These are phyloP conservation scores for Hesperophylax magnus DNA, from an alignment of 1,140 invertebrate genomes.

Conservation along the genomic window DNA sequence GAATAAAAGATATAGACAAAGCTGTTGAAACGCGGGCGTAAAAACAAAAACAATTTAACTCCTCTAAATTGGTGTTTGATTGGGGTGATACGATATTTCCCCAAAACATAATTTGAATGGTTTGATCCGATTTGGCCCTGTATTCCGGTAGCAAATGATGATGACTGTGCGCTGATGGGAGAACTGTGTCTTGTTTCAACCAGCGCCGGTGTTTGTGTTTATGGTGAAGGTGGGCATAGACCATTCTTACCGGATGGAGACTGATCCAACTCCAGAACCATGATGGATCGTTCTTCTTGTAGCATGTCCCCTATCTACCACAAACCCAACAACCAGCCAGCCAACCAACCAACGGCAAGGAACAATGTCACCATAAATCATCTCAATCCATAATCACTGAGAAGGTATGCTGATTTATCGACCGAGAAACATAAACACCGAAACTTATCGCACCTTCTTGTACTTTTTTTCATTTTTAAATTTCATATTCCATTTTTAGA, in stretches of 20 bases:
- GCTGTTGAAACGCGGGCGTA: no score
- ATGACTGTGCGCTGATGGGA: slow-evolving; percentile 33
- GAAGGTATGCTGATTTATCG: slow-evolving; percentile 5
- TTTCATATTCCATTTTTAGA: no score
- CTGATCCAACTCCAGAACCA: background rate
- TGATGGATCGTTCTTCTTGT: slow-evolving; percentile 40
- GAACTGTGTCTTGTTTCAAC: slow-evolving; percentile 49
- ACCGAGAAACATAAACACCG: background rate
- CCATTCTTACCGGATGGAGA: background rate
- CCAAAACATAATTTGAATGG: no score
- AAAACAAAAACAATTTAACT: no score
- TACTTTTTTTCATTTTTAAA: no score
- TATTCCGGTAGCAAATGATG: slow-evolving; percentile 7
- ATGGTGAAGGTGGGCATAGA: slow-evolving; percentile 8
- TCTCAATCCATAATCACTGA: slow-evolving; percentile 1
- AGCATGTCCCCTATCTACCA: no score
- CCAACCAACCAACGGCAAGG: background rate
- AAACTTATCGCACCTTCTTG: no score
- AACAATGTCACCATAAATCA: slow-evolving; percentile 23
- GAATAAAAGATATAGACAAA: no score
- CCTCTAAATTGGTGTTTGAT: no score
- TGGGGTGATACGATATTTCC: no score
- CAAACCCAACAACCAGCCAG: no score
- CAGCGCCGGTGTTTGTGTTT: slow-evolving; percentile 12
- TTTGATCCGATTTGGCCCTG: background rate